Conservation (phyloP, 1,140 invertebrate species). For the Vanessa atalanta region DNA sequence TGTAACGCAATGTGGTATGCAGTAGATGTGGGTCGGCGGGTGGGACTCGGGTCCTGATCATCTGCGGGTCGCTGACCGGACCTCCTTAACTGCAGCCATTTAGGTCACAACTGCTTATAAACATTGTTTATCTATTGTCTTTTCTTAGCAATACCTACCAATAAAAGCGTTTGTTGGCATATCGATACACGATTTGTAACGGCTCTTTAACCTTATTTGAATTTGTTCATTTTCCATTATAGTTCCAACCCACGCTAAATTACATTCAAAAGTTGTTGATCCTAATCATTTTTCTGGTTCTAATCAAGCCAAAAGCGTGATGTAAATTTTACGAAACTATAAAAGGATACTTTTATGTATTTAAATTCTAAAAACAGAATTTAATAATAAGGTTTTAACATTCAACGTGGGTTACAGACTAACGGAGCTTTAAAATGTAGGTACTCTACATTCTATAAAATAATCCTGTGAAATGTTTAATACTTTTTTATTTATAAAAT, state of each 20-base stretch:
- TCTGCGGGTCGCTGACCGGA: constrained; percentile 45
- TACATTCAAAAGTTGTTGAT: constrained; percentile 40
- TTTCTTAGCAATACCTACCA: constrained; percentile 14
- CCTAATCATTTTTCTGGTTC: constrained; percentile 32
- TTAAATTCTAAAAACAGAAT: background rate
- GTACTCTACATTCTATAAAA: background rate
- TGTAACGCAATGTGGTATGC: constrained; percentile 30
- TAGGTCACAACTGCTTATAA: constrained; percentile 44
- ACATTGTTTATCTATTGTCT: constrained; percentile 24
- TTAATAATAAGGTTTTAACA: background rate
- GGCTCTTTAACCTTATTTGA: constrained; percentile 57
- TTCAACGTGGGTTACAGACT: background rate
- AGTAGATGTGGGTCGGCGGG: constrained; percentile 41
- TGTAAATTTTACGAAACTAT: background rate
- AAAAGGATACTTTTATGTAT: background rate
- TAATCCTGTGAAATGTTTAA: background rate
- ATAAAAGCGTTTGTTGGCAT: constrained; percentile 28
- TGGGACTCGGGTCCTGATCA: constrained; percentile 40
- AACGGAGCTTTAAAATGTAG: constrained; percentile 1
- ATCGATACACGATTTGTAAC: constrained; percentile 52
- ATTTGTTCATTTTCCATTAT: constrained; percentile 59
- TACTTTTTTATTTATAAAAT: too few species aligned
- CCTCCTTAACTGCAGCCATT: constrained; percentile 38
- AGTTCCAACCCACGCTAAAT: constrained; percentile 49
- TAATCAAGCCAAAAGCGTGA: background rate